Conservation (phyloP, 2,888 invertebrate species). For the Tortricodes alternella region DNA sequence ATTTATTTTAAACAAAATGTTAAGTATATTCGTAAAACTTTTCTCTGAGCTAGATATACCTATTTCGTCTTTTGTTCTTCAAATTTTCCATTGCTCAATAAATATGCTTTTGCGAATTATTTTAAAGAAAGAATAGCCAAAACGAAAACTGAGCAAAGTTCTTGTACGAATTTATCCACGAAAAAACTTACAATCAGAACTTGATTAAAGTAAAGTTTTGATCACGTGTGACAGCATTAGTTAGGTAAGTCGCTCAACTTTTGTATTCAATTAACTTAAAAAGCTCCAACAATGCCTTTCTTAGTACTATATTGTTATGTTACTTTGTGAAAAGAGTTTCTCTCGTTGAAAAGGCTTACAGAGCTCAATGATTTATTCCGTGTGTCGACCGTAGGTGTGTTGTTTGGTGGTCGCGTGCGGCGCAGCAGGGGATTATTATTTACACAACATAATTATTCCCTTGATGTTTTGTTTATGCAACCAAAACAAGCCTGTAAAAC, state of each 20-base stretch:
- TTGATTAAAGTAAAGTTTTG: too few relatives aligned
- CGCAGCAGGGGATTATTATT: not conserved
- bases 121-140: too few relatives aligned
- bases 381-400: too few relatives aligned
- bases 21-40: too few relatives aligned
- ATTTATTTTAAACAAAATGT: too few relatives aligned
- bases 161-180: too few relatives aligned
- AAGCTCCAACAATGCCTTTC: slow-evolving; percentile 9
- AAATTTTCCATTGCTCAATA: too few relatives aligned
- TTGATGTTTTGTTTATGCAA: not conserved
- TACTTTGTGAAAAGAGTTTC: not conserved
- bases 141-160: too few relatives aligned
- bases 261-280: slow-evolving; percentile 11
- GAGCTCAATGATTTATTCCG: not conserved
- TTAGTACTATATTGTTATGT: not conserved
- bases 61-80: too few relatives aligned
- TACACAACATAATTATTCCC: not conserved
- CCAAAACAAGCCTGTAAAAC: not conserved
- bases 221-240: not conserved
- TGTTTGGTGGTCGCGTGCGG: not conserved
- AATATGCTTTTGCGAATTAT: too few relatives aligned
- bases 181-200: too few relatives aligned
- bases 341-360: not conserved
- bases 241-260: not conserved
- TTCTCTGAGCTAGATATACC: too few relatives aligned